A percentile compares a stretch with the other conserved stretches of the same genome.
Evolutionary conservation across 2,797 vertebrate species (phyloP).

Genomic region (Bryconaethiops microstoma): DNA sequence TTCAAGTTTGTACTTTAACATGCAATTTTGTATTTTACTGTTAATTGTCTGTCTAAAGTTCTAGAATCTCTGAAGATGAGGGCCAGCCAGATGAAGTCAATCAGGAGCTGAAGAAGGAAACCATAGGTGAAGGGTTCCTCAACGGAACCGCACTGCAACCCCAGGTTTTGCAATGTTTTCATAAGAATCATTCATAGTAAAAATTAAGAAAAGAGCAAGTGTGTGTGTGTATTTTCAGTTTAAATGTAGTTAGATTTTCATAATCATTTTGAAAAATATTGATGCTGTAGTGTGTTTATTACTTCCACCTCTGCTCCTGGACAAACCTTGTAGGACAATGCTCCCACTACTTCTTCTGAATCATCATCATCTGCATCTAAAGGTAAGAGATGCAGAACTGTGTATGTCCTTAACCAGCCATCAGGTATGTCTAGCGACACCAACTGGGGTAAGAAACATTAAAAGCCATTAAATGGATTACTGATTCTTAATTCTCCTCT

Average conservation of each 20-base stretch:
- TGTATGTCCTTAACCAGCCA: neutral
- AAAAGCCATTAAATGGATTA: neutral
- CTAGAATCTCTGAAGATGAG: neutral
- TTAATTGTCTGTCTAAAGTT: neutral
- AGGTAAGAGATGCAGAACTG: neutral
- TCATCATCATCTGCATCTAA: neutral
- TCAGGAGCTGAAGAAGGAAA: neutral
- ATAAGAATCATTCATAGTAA: too few relatives aligned
- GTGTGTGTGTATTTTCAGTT: neutral
- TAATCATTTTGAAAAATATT: neutral
- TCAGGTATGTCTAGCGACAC: neutral
- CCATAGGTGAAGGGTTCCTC: neutral
- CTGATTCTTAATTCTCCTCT: too few relatives aligned
- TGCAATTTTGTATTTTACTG: neutral
- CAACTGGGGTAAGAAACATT: constrained; percentile 31
- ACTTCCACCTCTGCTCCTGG: neutral
- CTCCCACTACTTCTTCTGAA: too few relatives aligned
- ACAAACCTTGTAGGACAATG: neutral
- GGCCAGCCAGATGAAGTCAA: neutral
- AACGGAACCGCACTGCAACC: neutral
- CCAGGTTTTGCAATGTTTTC: neutral
- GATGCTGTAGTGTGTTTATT: neutral
- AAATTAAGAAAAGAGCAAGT: too few relatives aligned
- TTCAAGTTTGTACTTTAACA: neutral
- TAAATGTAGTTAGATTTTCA: neutral